A percentile compares a stretch with the other conserved stretches of the same genome.
These are phyloP conservation scores for Drosophila kepulauana DNA, from an alignment of 1,140 invertebrate genomes.

Conservation along the genomic window DNA sequence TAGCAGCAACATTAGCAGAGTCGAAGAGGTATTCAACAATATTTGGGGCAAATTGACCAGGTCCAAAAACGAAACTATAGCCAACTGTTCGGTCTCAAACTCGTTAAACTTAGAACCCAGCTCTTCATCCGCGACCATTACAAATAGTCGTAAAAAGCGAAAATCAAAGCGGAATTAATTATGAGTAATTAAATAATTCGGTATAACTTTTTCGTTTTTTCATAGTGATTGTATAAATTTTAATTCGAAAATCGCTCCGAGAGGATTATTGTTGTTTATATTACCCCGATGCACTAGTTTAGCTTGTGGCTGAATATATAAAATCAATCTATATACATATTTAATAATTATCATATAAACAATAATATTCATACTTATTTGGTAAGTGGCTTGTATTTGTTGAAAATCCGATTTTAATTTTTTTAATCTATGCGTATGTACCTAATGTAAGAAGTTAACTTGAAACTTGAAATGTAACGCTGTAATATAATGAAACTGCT, in stretches of 20 bases:
- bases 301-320: conserved; percentile 36
- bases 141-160: conserved; percentile 74
- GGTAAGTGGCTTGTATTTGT: conserved; percentile 68
- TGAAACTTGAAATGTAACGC: conserved; percentile 56
- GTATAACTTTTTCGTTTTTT: conserved; percentile 33
- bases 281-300: conserved; percentile 56
- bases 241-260: conserved; percentile 54
- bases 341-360: conserved; percentile 12
- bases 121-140: conserved; percentile 21
- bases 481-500: conserved; percentile 78
- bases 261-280: conserved; percentile 77
- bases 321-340: not conserved
- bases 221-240: conserved; percentile 65
- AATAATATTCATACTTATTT: conserved; percentile 62
- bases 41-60: conserved; percentile 66
- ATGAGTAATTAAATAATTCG: conserved; percentile 22
- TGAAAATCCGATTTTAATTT: conserved; percentile 75
- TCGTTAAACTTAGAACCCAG: not conserved
- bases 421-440: conserved; percentile 60
- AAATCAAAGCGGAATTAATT: conserved; percentile 74
- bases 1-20: not conserved
- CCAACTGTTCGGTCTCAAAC: conserved; percentile 16
- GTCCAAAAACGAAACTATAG: conserved; percentile 19
- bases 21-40: conserved; percentile 44
- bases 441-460: conserved; percentile 22